These are phyloP conservation scores for Halichoerus grypus DNA, from an alignment of 2,113 vertebrate species.

Conservation along the genomic window DNA sequence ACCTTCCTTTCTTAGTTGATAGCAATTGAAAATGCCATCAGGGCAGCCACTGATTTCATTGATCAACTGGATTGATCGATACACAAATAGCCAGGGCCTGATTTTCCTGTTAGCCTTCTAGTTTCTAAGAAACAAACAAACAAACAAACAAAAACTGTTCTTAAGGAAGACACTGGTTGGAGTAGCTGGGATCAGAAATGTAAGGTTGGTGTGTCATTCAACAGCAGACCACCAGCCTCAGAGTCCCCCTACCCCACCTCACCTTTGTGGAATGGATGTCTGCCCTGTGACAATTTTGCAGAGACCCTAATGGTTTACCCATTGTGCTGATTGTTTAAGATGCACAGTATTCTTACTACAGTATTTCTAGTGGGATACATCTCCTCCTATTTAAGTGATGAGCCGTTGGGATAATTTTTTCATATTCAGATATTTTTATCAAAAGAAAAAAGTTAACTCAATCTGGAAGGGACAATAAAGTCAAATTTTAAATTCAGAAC, in stretches of 20 bases:
- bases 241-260: rapidly evolving
- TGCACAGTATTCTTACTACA: background rate
- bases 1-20: background rate
- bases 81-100: background rate
- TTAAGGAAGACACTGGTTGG: background rate
- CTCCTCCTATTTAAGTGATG: background rate
- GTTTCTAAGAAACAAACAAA: background rate
- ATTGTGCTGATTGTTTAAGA: background rate
- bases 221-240: background rate
- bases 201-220: background rate
- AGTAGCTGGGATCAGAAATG: background rate
- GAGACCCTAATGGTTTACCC: background rate
- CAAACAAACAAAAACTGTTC: background rate
- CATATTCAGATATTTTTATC: background rate
- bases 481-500: background rate
- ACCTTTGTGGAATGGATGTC: background rate
- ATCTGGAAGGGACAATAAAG: background rate
- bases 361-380: background rate
- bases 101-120: background rate
- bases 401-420: background rate
- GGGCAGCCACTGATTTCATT: background rate
- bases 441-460: background rate
- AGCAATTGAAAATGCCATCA: background rate
- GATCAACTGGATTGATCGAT: background rate
- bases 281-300: no score